Percentiles rank a stretch among this genome's conserved stretches.
phyloP scores from a whole-genome alignment of 2,113 vertebrate species.

The Cyprinodon variegatus region DNA sequence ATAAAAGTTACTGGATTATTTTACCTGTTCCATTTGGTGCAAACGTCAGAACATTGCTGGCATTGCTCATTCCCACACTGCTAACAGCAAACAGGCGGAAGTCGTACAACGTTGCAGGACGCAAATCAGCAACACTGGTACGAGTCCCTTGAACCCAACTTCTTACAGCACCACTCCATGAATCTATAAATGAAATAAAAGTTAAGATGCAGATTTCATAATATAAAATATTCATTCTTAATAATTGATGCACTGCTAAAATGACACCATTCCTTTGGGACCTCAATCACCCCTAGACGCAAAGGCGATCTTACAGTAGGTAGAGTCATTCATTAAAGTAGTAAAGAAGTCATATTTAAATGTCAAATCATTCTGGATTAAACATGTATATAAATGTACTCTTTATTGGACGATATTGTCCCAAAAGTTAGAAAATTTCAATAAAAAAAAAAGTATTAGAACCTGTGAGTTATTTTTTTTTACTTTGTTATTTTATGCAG shows the following conservation, averaged over 20 bases:
- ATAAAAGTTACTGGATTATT: not conserved
- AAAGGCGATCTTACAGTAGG: too few species aligned
- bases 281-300: too few species aligned
- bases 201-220: not conserved
- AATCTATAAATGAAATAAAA: constrained; percentile 27
- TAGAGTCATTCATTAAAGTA: too few species aligned
- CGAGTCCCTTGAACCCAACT: constrained; percentile 39
- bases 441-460: too few species aligned
- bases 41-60: constrained; percentile 67
- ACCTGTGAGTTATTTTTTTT: too few species aligned
- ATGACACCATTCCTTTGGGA: too few species aligned
- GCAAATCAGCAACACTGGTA: constrained; percentile 62
- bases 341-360: too few species aligned
- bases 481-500: too few species aligned
- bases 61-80: constrained; percentile 52
- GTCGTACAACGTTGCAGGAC: constrained; percentile 62
- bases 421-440: too few species aligned
- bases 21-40: constrained; percentile 71
- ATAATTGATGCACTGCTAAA: not conserved
- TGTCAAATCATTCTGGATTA: too few species aligned
- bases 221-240: not conserved
- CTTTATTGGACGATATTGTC: too few species aligned
- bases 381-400: too few species aligned
- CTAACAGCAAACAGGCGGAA: constrained; percentile 64
- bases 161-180: constrained; percentile 48